These are phyloP conservation scores for Lithobates pipiens DNA, from an alignment of 2,797 vertebrate species.

Conservation along the genomic window DNA sequence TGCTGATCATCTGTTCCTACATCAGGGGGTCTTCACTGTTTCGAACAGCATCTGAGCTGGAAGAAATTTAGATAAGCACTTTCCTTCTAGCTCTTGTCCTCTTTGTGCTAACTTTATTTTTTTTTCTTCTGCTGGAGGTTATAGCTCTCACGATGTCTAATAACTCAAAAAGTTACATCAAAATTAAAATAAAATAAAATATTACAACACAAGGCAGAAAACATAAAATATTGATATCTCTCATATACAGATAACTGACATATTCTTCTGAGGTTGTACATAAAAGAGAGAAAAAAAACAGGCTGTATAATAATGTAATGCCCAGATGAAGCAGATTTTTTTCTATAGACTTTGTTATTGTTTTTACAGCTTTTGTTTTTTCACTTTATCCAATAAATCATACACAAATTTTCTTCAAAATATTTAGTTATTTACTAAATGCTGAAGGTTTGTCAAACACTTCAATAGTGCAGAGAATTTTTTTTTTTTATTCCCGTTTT, in stretches of 20 bases:
- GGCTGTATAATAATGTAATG: not conserved
- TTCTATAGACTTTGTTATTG: not conserved
- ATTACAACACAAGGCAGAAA: not conserved
- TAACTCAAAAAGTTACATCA: not conserved
- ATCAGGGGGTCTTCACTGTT: constrained; percentile 78
- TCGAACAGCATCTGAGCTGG: constrained; percentile 71
- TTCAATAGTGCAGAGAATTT: not conserved
- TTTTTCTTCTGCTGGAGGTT: constrained; percentile 24
- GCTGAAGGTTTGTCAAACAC: not conserved
- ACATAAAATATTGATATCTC: not conserved
- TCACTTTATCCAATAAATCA: not conserved
- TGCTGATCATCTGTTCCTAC: constrained; percentile 88
- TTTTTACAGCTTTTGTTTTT: too few species aligned
- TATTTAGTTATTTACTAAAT: not conserved
- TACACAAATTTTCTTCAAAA: not conserved
- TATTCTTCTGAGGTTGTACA: not conserved
- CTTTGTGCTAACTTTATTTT: constrained; percentile 28
- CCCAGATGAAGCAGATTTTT: not conserved
- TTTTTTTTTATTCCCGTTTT: not conserved
- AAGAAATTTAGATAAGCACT: constrained; percentile 69
- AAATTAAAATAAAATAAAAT: not conserved
- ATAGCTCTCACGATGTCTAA: not conserved
- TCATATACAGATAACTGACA: not conserved
- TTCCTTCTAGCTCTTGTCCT: constrained; percentile 71
- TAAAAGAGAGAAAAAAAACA: not conserved